phyloP scores from a whole-genome alignment of 2,888 invertebrate genomes.

The Amaurobius ferox region DNA sequence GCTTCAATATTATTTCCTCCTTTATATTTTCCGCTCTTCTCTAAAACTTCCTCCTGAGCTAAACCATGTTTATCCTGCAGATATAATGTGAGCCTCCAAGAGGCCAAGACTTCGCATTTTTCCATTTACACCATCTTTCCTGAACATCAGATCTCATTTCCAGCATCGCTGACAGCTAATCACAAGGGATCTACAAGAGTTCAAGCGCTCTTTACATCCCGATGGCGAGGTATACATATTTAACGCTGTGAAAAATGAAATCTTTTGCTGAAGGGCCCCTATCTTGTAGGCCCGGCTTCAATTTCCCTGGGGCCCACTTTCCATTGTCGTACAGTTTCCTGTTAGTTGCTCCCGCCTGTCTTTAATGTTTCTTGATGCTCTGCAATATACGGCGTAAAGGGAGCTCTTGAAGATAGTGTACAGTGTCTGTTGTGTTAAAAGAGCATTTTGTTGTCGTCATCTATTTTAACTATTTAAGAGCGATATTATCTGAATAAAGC shows the following conservation, averaged over 20 bases:
- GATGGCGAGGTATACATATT: slow-evolving; percentile 51
- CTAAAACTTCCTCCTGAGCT: no score
- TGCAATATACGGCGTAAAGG: neutral
- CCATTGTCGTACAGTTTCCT: slow-evolving; percentile 41
- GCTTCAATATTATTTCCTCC: no score
- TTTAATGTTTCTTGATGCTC: slow-evolving; percentile 28
- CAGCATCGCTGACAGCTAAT: slow-evolving; percentile 43
- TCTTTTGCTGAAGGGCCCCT: slow-evolving; percentile 20
- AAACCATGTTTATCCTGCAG: no score
- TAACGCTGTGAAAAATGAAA: slow-evolving; percentile 66
- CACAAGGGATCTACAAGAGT: slow-evolving; percentile 29
- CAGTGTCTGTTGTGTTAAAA: no score
- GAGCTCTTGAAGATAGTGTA: neutral
- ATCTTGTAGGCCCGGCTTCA: neutral
- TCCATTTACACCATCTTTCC: neutral
- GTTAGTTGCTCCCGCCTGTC: slow-evolving; percentile 34
- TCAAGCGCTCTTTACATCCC: slow-evolving; percentile 46
- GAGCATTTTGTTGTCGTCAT: no score
- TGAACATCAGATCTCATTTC: neutral
- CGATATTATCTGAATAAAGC: no score
- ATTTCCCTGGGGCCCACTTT: slow-evolving; percentile 58
- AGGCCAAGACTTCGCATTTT: neutral
- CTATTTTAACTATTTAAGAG: no score
- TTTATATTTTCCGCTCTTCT: no score
- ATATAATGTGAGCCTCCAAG: no score